Conservation (phyloP, 2,113 vertebrate species). For the Corythoichthys intestinalis region DNA sequence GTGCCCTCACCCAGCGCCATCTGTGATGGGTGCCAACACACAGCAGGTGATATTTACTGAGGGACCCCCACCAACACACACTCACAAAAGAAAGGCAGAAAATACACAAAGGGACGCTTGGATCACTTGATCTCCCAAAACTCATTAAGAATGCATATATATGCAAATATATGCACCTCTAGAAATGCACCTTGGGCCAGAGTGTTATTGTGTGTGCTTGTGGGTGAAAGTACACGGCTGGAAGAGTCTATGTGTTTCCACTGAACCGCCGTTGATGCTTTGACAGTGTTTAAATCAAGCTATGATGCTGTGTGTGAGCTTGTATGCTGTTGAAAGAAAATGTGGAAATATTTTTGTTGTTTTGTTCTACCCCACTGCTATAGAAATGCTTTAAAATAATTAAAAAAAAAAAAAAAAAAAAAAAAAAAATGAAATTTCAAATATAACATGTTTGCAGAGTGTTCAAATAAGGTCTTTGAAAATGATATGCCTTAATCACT, state of each 20-base stretch:
- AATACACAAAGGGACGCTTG: constrained; percentile 66
- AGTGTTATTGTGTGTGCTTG: constrained; percentile 49
- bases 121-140: constrained; percentile 71
- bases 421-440: constrained; percentile 1
- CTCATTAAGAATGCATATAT: constrained; percentile 73
- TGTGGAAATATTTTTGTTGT: constrained; percentile 16
- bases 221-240: constrained; percentile 41
- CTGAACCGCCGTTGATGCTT: constrained; percentile 22
- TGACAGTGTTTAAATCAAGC: constrained; percentile 35
- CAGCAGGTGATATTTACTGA: constrained; percentile 69
- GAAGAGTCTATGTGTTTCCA: constrained; percentile 34
- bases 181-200: constrained; percentile 75
- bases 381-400: background rate
- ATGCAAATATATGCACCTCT: constrained; percentile 77
- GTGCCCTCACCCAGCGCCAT: constrained; percentile 69
- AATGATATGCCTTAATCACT: background rate
- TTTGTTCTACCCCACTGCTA: background rate
- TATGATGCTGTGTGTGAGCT: constrained; percentile 19
- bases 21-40: constrained; percentile 70
- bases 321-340: constrained; percentile 6
- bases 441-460: background rate
- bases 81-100: constrained; percentile 45
- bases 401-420: background rate
- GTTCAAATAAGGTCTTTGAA: background rate
- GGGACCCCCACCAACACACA: constrained; percentile 27